These are phyloP conservation scores for Epirrita christyi DNA, from an alignment of 2,888 invertebrate genomes.

Conservation along the genomic window DNA sequence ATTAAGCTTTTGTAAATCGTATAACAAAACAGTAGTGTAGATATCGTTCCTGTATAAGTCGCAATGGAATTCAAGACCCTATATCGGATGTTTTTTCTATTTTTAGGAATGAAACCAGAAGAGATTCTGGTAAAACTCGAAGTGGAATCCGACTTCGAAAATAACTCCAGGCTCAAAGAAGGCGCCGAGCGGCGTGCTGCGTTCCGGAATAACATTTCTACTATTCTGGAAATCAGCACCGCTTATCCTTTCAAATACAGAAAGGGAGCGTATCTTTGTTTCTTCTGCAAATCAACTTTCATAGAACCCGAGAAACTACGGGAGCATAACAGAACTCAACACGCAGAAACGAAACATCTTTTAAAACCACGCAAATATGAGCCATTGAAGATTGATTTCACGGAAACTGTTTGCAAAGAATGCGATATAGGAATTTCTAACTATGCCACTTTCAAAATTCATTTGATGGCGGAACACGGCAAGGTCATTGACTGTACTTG, in stretches of 20 bases:
- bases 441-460: conserved; percentile 64
- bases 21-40: conserved; percentile 6
- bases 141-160: conserved; percentile 55
- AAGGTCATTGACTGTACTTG: conserved; percentile 62
- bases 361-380: conserved; percentile 73
- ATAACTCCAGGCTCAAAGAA: conserved; percentile 40
- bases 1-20: not conserved
- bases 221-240: conserved; percentile 67
- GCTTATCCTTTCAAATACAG: conserved; percentile 79
- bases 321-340: conserved; percentile 62
- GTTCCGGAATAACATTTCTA: conserved; percentile 71
- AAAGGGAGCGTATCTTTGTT: conserved; percentile 73
- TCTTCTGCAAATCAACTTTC: conserved; percentile 71
- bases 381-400: conserved; percentile 75
- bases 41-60: conserved; percentile 8
- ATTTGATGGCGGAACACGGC: conserved; percentile 61
- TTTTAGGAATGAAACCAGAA: conserved; percentile 76
- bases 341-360: conserved; percentile 56
- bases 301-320: conserved; percentile 73
- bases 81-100: conserved; percentile 78
- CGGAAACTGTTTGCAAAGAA: conserved; percentile 61
- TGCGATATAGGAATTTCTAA: conserved; percentile 59
- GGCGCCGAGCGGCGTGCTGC: conserved; percentile 62
- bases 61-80: conserved; percentile 47
- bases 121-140: conserved; percentile 61